Evolutionary conservation across 1,140 invertebrate species (phyloP).

Genomic region (Globodera ellingtonae): DNA sequence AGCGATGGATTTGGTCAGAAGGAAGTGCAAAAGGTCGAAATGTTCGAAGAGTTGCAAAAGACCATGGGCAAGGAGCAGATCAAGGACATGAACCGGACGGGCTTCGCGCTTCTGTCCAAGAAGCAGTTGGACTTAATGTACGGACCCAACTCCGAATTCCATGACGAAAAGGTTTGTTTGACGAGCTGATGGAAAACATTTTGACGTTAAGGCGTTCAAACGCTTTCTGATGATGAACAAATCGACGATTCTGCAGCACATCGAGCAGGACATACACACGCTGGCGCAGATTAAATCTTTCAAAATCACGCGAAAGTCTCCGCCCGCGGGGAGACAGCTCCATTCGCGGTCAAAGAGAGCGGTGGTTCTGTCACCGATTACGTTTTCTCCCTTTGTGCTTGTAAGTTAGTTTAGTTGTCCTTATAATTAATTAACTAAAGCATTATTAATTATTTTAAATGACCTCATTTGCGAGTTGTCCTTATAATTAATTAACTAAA

Average conservation of each 20-base stretch:
- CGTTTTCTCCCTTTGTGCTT: constrained; percentile 43
- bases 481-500: neutral
- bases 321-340: neutral
- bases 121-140: constrained; percentile 42
- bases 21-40: constrained; percentile 24
- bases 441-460: no score
- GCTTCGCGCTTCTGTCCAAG: constrained; percentile 35
- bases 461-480: no score
- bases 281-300: constrained; percentile 44
- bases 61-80: constrained; percentile 24
- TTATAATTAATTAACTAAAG: neutral
- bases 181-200: neutral
- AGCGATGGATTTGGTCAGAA: constrained; percentile 21
- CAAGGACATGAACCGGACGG: constrained; percentile 43
- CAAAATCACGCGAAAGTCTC: constrained; percentile 33
- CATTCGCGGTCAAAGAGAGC: constrained; percentile 23
- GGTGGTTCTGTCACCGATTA: constrained; percentile 53
- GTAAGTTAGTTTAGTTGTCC: neutral
- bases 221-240: constrained; percentile 30
- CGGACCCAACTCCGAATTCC: constrained; percentile 37
- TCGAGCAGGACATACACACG: constrained; percentile 41
- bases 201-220: constrained; percentile 15
- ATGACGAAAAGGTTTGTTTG: constrained; percentile 19
- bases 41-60: constrained; percentile 26
- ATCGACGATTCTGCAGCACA: constrained; percentile 26